Base-by-base conservation (phyloP, 2,797 vertebrate species). In the Tympanoctomys barrerae region DNA sequence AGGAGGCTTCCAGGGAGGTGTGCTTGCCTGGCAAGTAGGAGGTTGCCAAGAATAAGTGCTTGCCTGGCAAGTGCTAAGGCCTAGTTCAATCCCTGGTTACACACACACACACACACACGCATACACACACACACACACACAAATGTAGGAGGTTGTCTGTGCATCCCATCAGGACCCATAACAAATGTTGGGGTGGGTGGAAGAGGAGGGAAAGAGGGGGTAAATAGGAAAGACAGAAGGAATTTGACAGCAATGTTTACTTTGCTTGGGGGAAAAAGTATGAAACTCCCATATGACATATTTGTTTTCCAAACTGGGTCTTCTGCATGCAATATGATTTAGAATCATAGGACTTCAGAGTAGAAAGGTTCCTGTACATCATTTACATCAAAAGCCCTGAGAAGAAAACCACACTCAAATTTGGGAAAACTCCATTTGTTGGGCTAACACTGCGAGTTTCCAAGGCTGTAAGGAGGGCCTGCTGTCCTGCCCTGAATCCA, bases 341-440 rank as follows among this genome's bases (percentile, higher is more conserved):
- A 81, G 89, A 94, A 88, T 77, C 68, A 49, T 7, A 78, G 68
- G 12, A 78, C 61, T 92, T 91, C 52, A 91, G 64, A 87, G 64
- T n/a, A 68, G 42, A 94, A 94, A 92, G 7, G 21, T 81, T 31
- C 26, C 49, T 62, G 28, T 70, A 49, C 28, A 73, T 73, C 46
- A 73, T 88, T 88, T 68, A 62, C 54, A 66, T 81, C 52, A 81
- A 94, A 36, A 64, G 26, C 61, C 1, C 87, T 88, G n/a, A 57
- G n/a, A n/a, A 85, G 61, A 82, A 92, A 86, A 46, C 10, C n/a
- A 49, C 71, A 73, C 80, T 82, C 10, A 64, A 84, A 36, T 83
- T 59, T 85, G 68, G 79, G 36, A 70, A 91, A 81, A 88, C 49
- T 75, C 73, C 79, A 78, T 36, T 75, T 89, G 5, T 22, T 71